Base-by-base conservation (phyloP, 2,888 invertebrate species). In the Pachliopta kotzebuea region DNA sequence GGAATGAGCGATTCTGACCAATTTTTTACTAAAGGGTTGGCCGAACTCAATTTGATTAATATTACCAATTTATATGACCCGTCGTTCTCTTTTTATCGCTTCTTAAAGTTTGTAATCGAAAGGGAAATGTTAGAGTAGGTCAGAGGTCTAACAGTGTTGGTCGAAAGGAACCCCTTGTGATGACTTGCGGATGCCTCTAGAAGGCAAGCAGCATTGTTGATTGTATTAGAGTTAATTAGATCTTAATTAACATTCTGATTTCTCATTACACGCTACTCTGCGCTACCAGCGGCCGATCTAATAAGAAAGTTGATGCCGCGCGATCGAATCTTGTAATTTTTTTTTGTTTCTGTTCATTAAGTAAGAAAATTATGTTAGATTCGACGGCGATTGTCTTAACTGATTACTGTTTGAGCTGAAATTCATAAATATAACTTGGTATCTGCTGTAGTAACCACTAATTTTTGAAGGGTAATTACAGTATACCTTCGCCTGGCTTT, bases 201-300 rank as follows among this genome's bases (percentile, higher is more conserved):
- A 86, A 86, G 85, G 88, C 88, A 83, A 84, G 86, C 88, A 88
- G 85, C 88, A 87, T 90, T 88, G 88, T 88, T 90, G 90, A 90
- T 90, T 91, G 90, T 90, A 91, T 90, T 91, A 90, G 86, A 90
- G 79, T 89, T 90, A 89, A 91, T 91, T 91, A 89, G 88, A 88
- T 89, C 90, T 89, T 90, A 90, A 90, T 91, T 90, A 91, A 89
- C 88, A 89, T 90, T 90, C 86, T 85, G 86, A 85, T 89, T 90
- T 91, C 90, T 90, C 88, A 91, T 91, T 91, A 90, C 90, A 90
- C 88, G 90, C 86, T 89, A 81, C 86, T 86, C 88, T 75, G 78
- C 78, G 88, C 90, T 88, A 88, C 89, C 81, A 85, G 80, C 84
- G 77, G 82, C 76, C 79, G 77, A 73, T 71, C 77, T 89, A 85